Conservation (phyloP, 92 coral and sea anemone species). For the Pocillopora meandrina region DNA sequence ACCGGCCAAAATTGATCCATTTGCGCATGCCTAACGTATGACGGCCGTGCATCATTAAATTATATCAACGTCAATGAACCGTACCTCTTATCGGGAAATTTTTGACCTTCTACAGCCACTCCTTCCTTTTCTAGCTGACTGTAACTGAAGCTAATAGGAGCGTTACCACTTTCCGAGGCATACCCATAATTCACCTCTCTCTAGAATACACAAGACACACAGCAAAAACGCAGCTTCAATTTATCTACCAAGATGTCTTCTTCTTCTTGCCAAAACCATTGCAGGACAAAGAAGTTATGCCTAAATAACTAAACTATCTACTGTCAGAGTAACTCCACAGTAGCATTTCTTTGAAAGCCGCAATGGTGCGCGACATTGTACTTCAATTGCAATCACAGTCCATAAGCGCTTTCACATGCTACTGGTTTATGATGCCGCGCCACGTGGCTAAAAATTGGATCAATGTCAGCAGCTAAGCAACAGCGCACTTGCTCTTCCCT, state of each 20-base stretch:
- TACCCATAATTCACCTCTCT: not conserved
- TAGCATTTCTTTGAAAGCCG: no score
- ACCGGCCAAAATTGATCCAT: not conserved
- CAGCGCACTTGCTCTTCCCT: no score
- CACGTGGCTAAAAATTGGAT: not conserved
- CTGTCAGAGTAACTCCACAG: no score
- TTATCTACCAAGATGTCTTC: no score
- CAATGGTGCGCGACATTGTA: no score
- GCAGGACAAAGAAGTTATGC: not conserved
- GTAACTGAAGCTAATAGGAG: conserved; percentile 65
- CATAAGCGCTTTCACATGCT: not conserved
- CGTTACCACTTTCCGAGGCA: conserved; percentile 51
- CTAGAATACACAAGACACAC: not conserved
- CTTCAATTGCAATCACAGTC: not conserved
- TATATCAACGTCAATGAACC: no score
- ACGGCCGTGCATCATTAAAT: not conserved
- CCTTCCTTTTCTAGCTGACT: conserved; percentile 94
- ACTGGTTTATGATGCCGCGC: not conserved
- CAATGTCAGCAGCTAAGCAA: no score
- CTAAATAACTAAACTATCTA: conserved; percentile 23
- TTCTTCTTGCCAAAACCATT: not conserved
- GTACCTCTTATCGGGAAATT: conserved; percentile 84
- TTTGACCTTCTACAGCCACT: conserved; percentile 75
- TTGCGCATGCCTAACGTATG: not conserved
- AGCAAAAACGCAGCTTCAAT: not conserved